Evolutionary conservation across 2,113 vertebrate genomes (phyloP).

Genomic region (Arenaria interpres): DNA sequence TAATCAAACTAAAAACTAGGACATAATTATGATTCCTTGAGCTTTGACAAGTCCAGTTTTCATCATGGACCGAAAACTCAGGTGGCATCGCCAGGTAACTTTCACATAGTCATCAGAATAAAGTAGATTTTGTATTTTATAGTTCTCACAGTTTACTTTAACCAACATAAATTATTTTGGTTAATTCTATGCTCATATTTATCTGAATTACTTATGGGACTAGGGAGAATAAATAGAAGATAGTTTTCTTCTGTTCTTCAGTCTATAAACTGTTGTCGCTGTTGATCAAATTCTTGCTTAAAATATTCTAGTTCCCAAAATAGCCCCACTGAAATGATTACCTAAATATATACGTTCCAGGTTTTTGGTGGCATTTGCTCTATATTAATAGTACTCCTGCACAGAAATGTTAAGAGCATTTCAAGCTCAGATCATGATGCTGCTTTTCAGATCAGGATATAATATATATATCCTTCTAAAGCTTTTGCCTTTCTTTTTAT

Average conservation of each 20-base stretch:
- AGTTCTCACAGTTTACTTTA: neutral
- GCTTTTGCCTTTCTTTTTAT: neutral
- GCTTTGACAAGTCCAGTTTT: neutral
- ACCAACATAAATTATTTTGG: neutral
- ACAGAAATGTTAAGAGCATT: neutral
- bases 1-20: neutral
- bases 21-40: neutral
- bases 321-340: neutral
- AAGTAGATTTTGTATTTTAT: neutral
- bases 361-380: neutral
- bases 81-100: neutral
- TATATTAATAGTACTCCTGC: neutral
- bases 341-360: neutral
- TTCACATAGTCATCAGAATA: neutral
- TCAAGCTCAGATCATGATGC: neutral
- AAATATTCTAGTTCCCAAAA: neutral
- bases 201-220: neutral
- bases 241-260: neutral
- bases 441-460: neutral
- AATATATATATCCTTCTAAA: neutral
- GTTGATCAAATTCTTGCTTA: neutral
- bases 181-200: neutral
- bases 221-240: neutral
- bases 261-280: neutral
- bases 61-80: neutral